Conservation (phyloP, 2,888 invertebrate species). For the Ditula angustiorana region DNA sequence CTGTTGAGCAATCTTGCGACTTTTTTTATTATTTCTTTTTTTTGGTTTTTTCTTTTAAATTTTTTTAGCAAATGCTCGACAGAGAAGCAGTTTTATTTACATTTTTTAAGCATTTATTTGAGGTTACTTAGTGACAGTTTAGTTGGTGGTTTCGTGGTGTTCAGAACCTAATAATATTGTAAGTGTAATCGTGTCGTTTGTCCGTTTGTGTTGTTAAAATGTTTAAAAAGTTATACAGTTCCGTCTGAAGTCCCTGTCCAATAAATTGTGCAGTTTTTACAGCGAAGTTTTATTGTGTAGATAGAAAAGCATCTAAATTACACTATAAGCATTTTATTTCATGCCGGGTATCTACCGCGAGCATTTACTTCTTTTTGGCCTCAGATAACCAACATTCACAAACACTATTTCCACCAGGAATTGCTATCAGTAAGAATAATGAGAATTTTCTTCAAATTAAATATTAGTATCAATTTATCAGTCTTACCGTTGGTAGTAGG, state of each 20-base stretch:
- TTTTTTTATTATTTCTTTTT: conserved; percentile 49
- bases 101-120: conserved; percentile 43
- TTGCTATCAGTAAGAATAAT: too few species aligned
- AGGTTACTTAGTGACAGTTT: conserved; percentile 49
- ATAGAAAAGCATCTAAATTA: not conserved
- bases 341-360: too few species aligned
- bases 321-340: too few species aligned
- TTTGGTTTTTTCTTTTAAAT: conserved; percentile 59
- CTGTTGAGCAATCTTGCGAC: conserved; percentile 67
- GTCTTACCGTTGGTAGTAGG: too few species aligned
- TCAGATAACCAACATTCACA: too few species aligned
- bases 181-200: conserved; percentile 76
- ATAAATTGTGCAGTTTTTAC: conserved; percentile 58
- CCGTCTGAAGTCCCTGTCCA: conserved; percentile 62
- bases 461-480: too few species aligned
- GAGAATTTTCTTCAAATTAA: too few species aligned
- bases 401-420: too few species aligned
- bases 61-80: conserved; percentile 65
- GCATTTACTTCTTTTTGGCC: too few species aligned
- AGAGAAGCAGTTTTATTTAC: conserved; percentile 53
- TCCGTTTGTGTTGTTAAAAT: conserved; percentile 59
- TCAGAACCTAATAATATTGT: conserved; percentile 51
- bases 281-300: conserved; percentile 39
- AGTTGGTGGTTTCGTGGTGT: conserved; percentile 45
- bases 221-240: conserved; percentile 61